A percentile compares a stretch with the other conserved stretches of the same genome.
phyloP scores from a whole-genome alignment of 2,113 vertebrate species.

The Plestiodon gilberti region DNA sequence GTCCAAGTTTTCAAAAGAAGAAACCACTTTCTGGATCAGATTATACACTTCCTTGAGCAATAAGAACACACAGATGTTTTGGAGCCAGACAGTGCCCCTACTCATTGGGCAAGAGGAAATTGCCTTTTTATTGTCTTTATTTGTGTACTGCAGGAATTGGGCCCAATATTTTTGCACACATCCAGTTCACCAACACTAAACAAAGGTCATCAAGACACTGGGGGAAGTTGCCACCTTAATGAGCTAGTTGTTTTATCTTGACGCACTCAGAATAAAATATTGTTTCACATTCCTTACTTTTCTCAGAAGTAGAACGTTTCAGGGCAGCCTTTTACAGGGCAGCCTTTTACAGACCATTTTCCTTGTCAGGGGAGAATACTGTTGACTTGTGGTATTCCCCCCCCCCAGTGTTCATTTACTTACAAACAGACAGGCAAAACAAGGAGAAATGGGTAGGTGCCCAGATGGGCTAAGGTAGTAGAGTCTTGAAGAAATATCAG shows the following conservation, averaged over 20 bases:
- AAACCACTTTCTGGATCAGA: conserved; percentile 47
- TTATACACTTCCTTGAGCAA: conserved; percentile 21
- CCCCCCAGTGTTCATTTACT: not conserved
- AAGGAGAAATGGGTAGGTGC: not conserved
- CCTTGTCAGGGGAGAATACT: not conserved
- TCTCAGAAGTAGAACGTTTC: not conserved
- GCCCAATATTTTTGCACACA: conserved; percentile 12
- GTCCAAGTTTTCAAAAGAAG: conserved; percentile 34
- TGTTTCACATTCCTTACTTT: not conserved
- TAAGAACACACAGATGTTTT: not conserved
- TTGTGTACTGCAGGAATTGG: not conserved
- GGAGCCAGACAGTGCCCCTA: not conserved
- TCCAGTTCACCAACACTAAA: not conserved
- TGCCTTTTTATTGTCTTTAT: not conserved
- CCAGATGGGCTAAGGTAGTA: not conserved
- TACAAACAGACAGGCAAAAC: not conserved
- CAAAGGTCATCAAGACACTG: not conserved
- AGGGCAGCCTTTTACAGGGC: not conserved
- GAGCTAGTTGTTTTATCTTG: not conserved
- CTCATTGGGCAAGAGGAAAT: conserved; percentile 12
- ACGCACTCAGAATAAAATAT: not conserved
- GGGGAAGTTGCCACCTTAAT: not conserved
- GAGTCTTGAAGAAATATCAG: not conserved
- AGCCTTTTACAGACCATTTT: not conserved
- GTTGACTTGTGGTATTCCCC: not conserved